Base-by-base conservation (phyloP, 2,888 invertebrate genomes). In the Vanessa cardui region DNA sequence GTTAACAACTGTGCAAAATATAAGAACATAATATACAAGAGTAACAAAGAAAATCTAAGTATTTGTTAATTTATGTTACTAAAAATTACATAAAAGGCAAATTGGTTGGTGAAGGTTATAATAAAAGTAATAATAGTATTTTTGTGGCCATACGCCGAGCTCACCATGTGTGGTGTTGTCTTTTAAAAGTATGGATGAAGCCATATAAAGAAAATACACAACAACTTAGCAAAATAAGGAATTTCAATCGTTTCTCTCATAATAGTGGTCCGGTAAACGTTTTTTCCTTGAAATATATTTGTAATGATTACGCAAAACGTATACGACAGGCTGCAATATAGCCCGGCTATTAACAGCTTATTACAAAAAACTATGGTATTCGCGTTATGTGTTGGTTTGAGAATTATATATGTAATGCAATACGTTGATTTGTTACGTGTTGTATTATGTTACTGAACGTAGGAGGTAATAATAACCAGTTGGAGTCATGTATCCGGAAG, bases 401-500 rank as follows among this genome's bases (percentile, higher is more conserved):
- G 18, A 31, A 56, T 18, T 6, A 39, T 39, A 26, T 39, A 21
- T 60, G 65, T 39, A 71, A 66, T 49, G 47, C 47, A 61, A 71
- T 50, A 69, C 60, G 52, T 54, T 33, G 52, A 64, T 59, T 60
- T 62, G 63, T 71, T 64, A 66, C 66, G 49, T 54, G 45, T 54
- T 44, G 44, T 69, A 69, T 71, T 66, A 62, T 64, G 26, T 71
- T 69, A 62, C 71, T 58, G 31, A 46, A 62, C 15, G 59, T 66
- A 52, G 50, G 33, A 50, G 60, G 64, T 64, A 69, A 71, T 64
- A 50, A 56, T 69, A 71, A 68, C 62, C 58, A 62, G 52, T 54
- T 54, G 66, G 66, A 54, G 62, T 62, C 62, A 47, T 58, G 62
- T 71, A 64, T 64, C 71, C 71, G 71, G 71, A 71, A 71, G 69